Conservation (phyloP, 53 echinoderm and acorn worm species). For the Echinometra lucunter region DNA sequence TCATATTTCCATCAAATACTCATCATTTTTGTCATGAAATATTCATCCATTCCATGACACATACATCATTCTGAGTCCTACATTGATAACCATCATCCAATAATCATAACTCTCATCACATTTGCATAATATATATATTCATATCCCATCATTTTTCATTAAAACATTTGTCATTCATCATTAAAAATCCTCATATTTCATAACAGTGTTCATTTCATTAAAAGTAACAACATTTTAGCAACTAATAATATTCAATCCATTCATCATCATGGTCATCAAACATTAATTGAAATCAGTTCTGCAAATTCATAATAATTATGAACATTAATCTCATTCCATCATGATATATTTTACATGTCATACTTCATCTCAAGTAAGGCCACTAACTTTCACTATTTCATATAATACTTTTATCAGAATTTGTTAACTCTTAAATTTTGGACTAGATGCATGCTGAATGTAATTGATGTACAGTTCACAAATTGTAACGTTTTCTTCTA, state of each 20-base stretch:
- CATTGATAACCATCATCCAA: conserved; percentile 18
- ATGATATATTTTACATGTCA: neutral
- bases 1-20: conserved; percentile 36
- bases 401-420: neutral
- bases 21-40: conserved; percentile 30
- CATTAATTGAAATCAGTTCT: neutral
- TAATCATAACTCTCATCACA: conserved; percentile 26
- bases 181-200: conserved; percentile 5
- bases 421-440: neutral
- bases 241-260: neutral
- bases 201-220: conserved; percentile 28
- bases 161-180: neutral
- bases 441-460: neutral
- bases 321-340: neutral
- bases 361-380: neutral
- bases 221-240: neutral
- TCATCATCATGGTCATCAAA: neutral
- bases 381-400: neutral
- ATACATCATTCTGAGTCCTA: conserved; percentile 8
- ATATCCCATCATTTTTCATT: neutral
- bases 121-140: neutral
- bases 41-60: neutral
- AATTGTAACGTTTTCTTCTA: neutral
- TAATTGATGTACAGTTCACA: neutral
- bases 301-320: neutral